Base-by-base conservation (phyloP, 2,888 invertebrate genomes). In the Cephus rjabovi region DNA sequence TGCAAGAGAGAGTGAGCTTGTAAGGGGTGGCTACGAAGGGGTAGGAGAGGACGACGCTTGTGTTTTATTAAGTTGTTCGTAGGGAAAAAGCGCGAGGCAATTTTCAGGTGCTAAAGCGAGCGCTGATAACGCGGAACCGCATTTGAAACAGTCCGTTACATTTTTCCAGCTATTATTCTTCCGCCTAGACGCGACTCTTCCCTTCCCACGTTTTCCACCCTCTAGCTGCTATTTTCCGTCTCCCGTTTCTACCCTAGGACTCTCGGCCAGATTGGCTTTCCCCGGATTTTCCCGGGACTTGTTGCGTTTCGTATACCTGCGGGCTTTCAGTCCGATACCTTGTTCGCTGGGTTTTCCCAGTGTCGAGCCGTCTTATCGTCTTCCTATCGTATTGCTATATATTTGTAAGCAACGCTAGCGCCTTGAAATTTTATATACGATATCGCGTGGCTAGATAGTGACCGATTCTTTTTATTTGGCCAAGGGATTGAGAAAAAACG, bases 51-150 rank as follows among this genome's bases (percentile, higher is more conserved):
- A 81, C 85, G 85, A 87, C 56, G 23, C 23, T 88, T 85, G 86
- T 90, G 90, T 90, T 91, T 90, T 90, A 90, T 91, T 90, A 90
- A 91, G 90, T 90, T 89, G 87, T 88, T 89, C 89, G 88, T 86
- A 84, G 82, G 87, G 85, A 87, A 89, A 89, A 89, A 90, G 87
- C 86, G 84, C 84, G 83, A 86, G 87, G 88, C 88, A 90, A 90
- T 90, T 90, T 90, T 87, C 90, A 90, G 89, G 89, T 89, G 89
- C 86, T 89, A 87, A 89, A 89, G 86, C 86, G 87, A 84, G 81
- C 83, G 86, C 87, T 87, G 87, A 89, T 89, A 89, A 89, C 85
- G 85, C 81, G 73, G 79, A 56, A 56, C 84, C 85, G 80, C 86
- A 87, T 86, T 87, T 85, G 80, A 85, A 87, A 84, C 85, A 85